A percentile compares a stretch with the other conserved stretches of the same genome.
Conservation (phyloP, 2,797 vertebrate species). For the Sardinella longiceps region DNA sequence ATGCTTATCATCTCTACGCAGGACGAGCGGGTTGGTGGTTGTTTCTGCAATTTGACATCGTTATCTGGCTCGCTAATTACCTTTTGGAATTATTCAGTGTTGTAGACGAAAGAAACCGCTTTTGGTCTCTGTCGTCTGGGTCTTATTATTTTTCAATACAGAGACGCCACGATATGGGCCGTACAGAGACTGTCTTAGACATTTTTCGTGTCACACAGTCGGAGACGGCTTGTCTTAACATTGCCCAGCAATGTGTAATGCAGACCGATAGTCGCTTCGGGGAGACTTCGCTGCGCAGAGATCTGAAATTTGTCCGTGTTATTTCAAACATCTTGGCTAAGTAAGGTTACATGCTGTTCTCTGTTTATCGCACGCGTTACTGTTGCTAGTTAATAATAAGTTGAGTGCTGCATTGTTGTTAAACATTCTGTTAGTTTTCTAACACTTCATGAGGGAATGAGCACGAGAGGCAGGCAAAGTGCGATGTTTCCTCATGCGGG, state of each 20-base stretch:
- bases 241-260: slow-evolving; percentile 54
- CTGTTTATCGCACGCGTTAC: slow-evolving; percentile 56
- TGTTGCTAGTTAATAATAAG: slow-evolving; percentile 42
- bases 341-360: slow-evolving; percentile 57
- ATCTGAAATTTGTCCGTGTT: slow-evolving; percentile 59
- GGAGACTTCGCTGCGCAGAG: slow-evolving; percentile 70
- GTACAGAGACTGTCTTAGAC: slow-evolving; percentile 53
- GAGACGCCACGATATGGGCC: slow-evolving; percentile 67
- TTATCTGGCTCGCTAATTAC: slow-evolving; percentile 70
- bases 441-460: slow-evolving; percentile 48
- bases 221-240: slow-evolving; percentile 69
- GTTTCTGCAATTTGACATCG: slow-evolving; percentile 76
- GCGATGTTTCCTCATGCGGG: slow-evolving; percentile 49
- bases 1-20: slow-evolving; percentile 65
- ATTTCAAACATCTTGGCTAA: slow-evolving; percentile 65
- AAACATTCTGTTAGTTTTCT: slow-evolving; percentile 49
- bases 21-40: slow-evolving; percentile 76
- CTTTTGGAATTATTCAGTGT: slow-evolving; percentile 68
- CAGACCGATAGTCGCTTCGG: slow-evolving; percentile 62
- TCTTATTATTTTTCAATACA: slow-evolving; percentile 60
- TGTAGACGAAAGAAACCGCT: slow-evolving; percentile 56
- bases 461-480: slow-evolving; percentile 51
- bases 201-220: slow-evolving; percentile 62
- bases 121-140: slow-evolving; percentile 61
- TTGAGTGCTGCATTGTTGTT: slow-evolving; percentile 52